These are phyloP conservation scores for Xyrichtys novacula DNA, from an alignment of 2,797 vertebrate genomes.

Conservation along the genomic window DNA sequence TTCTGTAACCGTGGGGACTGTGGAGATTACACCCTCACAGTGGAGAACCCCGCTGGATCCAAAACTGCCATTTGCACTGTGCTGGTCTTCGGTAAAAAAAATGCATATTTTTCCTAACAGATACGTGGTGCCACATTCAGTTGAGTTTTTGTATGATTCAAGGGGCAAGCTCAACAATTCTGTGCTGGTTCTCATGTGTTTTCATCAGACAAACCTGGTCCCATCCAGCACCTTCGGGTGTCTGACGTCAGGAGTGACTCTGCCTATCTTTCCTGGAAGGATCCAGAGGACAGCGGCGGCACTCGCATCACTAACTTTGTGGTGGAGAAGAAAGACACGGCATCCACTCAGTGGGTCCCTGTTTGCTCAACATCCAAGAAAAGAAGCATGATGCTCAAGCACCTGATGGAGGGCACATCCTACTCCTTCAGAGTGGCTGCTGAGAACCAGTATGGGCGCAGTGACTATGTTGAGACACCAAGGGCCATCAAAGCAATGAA, in stretches of 20 bases:
- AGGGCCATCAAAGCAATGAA: constrained; percentile 97
- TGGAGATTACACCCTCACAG: constrained; percentile 94
- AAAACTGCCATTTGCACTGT: constrained; percentile 96
- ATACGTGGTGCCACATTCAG: not conserved
- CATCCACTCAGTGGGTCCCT: constrained; percentile 93
- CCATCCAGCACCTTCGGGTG: constrained; percentile 93
- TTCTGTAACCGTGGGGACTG: constrained; percentile 93
- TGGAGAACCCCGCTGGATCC: constrained; percentile 94
- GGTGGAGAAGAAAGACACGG: constrained; percentile 95
- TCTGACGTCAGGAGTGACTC: constrained; percentile 97
- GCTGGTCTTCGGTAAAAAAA: constrained; percentile 89
- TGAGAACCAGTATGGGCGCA: constrained; percentile 97
- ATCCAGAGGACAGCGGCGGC: constrained; percentile 97
- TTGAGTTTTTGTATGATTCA: not conserved
- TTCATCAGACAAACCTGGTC: constrained; percentile 94
- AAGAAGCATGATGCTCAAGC: constrained; percentile 92
- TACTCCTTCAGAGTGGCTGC: constrained; percentile 97
- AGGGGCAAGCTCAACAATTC: not conserved
- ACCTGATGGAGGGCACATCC: constrained; percentile 94
- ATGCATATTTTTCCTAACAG: not conserved
- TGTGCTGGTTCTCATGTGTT: constrained; percentile 1
- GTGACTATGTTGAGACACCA: constrained; percentile 90
- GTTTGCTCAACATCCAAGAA: constrained; percentile 98
- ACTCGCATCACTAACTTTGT: constrained; percentile 96
- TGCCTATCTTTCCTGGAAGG: constrained; percentile 97